Percentiles rank a stretch among this genome's conserved stretches.
These are phyloP conservation scores for Caenorhabditis zanzibari DNA, from an alignment of 2,888 invertebrate species.

Conservation along the genomic window DNA sequence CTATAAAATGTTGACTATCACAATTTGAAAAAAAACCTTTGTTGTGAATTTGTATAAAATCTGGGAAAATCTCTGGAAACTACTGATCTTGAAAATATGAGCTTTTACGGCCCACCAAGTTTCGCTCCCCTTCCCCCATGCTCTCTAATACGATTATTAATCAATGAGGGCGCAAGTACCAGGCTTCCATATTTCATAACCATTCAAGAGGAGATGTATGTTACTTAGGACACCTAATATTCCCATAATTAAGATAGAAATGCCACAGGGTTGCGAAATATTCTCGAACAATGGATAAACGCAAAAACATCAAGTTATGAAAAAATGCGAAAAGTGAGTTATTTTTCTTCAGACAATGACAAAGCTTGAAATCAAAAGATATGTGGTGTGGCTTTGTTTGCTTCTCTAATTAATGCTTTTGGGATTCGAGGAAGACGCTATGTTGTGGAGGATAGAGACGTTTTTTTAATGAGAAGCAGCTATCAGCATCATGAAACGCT, in stretches of 20 bases:
- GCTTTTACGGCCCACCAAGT: background rate
- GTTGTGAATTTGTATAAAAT: too few species aligned
- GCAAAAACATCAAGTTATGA: background rate
- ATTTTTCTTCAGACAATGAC: background rate
- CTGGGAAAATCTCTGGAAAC: background rate
- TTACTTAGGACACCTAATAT: background rate
- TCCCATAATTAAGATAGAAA: too few species aligned
- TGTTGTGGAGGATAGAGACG: too few species aligned
- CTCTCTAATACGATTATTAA: too few species aligned
- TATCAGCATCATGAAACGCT: too few species aligned
- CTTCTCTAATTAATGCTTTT: background rate
- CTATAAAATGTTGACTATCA: background rate
- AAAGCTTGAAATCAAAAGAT: background rate
- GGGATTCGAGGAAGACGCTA: background rate
- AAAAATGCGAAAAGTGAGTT: background rate
- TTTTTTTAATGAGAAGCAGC: background rate
- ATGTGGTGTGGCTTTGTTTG: background rate
- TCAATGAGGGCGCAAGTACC: background rate
- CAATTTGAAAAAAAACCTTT: too few species aligned
- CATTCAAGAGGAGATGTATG: background rate
- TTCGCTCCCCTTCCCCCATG: background rate
- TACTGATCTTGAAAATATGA: background rate
- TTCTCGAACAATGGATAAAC: background rate
- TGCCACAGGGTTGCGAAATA: background rate
- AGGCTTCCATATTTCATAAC: background rate